phyloP scores from a whole-genome alignment of 2,797 vertebrate genomes.

The Xiphorhynchus erythropygius region DNA sequence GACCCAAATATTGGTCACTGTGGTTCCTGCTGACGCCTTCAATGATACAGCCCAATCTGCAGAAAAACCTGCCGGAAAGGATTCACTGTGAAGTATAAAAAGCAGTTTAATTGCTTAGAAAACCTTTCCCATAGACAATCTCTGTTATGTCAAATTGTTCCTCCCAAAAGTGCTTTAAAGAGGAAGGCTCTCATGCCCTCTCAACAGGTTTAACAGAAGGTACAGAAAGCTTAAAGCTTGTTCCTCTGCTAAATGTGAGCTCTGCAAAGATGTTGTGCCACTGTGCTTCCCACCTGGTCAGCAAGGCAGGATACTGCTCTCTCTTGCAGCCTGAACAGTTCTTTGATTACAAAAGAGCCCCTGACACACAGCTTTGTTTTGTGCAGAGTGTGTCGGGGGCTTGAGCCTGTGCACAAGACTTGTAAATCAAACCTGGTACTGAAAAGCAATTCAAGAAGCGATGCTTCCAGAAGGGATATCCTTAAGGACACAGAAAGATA shows the following conservation, averaged over 20 bases:
- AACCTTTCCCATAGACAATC: not conserved
- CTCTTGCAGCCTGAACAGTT: not conserved
- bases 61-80: not conserved
- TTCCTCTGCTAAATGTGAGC: not conserved
- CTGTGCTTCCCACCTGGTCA: not conserved
- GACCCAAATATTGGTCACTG: not conserved
- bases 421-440: constrained; percentile 19
- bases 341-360: not conserved
- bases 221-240: not conserved
- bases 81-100: not conserved
- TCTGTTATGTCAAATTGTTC: not conserved
- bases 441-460: not conserved
- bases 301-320: not conserved
- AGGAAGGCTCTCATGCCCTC: not conserved
- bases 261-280: not conserved
- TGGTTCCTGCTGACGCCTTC: not conserved
- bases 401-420: not conserved
- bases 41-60: not conserved
- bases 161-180: not conserved
- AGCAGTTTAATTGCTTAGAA: not conserved
- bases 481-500: not conserved
- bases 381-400: not conserved
- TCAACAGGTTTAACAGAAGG: not conserved
- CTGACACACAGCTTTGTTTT: not conserved
- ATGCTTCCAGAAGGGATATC: not conserved